These are phyloP conservation scores for Cheilosia vulpina DNA, from an alignment of 2,888 invertebrate species.

Conservation along the genomic window DNA sequence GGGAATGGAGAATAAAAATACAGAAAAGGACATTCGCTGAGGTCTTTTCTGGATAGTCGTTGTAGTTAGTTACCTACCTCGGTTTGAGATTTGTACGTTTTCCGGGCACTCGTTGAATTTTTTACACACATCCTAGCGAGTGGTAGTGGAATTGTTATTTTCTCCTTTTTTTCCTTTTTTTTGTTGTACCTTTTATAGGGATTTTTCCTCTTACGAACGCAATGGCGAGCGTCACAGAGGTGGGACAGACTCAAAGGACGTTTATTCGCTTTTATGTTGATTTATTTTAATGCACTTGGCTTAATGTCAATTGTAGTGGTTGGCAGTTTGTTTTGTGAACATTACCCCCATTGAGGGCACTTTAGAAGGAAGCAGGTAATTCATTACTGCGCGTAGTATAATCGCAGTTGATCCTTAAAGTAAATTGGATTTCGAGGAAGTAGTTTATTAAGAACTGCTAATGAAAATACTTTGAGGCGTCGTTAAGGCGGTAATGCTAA, in stretches of 20 bases:
- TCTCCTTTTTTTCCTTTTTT: slow-evolving; percentile 14
- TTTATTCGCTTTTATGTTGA: slow-evolving; percentile 44
- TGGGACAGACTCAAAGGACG: slow-evolving; percentile 5
- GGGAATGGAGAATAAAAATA: neutral
- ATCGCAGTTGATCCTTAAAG: slow-evolving; percentile 1
- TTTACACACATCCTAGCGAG: slow-evolving; percentile 23
- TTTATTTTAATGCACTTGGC: slow-evolving; percentile 61
- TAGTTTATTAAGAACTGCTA: too few species aligned
- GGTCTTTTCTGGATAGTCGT: neutral
- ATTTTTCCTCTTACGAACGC: neutral
- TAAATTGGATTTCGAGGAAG: too few species aligned
- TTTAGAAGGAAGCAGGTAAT: neutral
- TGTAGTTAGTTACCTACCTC: neutral
- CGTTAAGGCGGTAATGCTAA: too few species aligned
- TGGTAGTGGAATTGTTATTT: slow-evolving; percentile 37
- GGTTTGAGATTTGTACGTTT: slow-evolving; percentile 39
- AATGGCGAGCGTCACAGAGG: neutral
- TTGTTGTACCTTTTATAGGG: neutral
- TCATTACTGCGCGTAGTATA: neutral
- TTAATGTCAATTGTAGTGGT: slow-evolving; percentile 62
- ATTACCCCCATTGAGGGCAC: slow-evolving; percentile 24
- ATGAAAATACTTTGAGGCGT: too few species aligned
- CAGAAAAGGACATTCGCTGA: slow-evolving; percentile 15
- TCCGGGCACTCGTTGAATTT: slow-evolving; percentile 33
- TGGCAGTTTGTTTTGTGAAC: slow-evolving; percentile 56